Evolutionary conservation across 2,113 vertebrate species (phyloP), one percentile per base, ranked within the genome.

Genomic region (Pelvicachromis taeniatus): DNA sequence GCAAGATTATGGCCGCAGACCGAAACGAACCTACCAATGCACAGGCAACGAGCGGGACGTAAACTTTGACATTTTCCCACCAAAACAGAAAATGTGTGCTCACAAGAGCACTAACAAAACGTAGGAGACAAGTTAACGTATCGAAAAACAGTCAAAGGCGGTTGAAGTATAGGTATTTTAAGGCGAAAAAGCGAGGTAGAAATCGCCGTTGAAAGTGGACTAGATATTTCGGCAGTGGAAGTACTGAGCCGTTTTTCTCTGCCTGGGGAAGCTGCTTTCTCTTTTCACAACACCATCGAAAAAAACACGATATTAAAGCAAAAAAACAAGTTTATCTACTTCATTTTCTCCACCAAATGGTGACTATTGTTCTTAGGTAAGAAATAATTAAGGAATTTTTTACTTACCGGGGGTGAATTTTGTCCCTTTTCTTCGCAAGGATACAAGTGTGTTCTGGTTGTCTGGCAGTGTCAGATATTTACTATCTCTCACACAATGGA

Each of bases 401-500:
- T 6, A 92, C 96, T 94, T 95, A 96, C 95, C 95, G 83, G 13
- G 82, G 85, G 86, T 87, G 87, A 93, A 91, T 82, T 88, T 75
- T 38, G 80, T 73, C 83, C 61, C 82, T 92, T 95, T 93, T 80
- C 65, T 40, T 73, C 87, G 84, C 88, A 33, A 65, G 78, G 89
- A 92, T 68, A 84, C 87, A 85, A 91, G 93, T 90, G 93, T 94
- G 95, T 94, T 93, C 92, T 92, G 93, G 91, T 95, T 91, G 93
- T 95, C 84, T 95, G 87, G 92, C 93, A 92, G 91, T 91, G 93
- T 95, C 95, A 94, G 95, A 92, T 96, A 93, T 97, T 97, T 97
- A 96, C 95, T 93, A 96, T 96, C 93, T 93, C 94, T 92, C 93
- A 95, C 96, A 96, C 96, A 97, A 97, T 97, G 95, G 95, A 91